These are phyloP conservation scores for Pogonus chalceus DNA, from an alignment of 1,140 invertebrate genomes.

Conservation along the genomic window DNA sequence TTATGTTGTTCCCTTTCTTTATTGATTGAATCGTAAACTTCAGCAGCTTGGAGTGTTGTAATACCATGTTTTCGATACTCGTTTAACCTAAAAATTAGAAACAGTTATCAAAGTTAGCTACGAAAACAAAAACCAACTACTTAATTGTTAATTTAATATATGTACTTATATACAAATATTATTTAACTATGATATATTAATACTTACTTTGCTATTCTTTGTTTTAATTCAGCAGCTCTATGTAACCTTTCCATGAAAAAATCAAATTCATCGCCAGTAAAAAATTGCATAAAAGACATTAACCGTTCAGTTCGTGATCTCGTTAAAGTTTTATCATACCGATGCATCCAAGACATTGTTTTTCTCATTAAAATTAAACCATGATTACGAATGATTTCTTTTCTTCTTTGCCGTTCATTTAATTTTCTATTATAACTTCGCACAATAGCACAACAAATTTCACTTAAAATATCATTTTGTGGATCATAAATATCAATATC, in stretches of 20 bases:
- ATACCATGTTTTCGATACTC: conserved; percentile 64
- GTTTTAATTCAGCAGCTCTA: conserved; percentile 56
- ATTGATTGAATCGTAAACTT: conserved; percentile 55
- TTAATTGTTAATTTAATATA: no score
- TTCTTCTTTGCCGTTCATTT: conserved; percentile 58
- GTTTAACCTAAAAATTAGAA: conserved; percentile 44
- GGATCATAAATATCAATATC: conserved; percentile 41
- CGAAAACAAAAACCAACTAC: background rate
- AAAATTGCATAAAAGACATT: conserved; percentile 60
- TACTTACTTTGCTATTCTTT: conserved; percentile 42
- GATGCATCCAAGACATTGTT: conserved; percentile 47
- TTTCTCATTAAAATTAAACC: conserved; percentile 67
- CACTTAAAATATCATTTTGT: conserved; percentile 43
- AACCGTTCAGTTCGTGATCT: conserved; percentile 52
- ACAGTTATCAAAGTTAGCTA: no score
- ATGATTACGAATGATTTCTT: conserved; percentile 63
- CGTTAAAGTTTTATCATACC: conserved; percentile 54
- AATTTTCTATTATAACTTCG: conserved; percentile 60
- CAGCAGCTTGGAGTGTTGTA: conserved; percentile 50
- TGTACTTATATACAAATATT: no score
- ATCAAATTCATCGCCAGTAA: conserved; percentile 64
- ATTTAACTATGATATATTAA: background rate
- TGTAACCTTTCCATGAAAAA: conserved; percentile 64
- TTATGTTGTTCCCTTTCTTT: conserved; percentile 46
- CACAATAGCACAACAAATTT: conserved; percentile 57